Evolutionary conservation across 2,797 vertebrate genomes (phyloP).

Genomic region (Tragelaphus eurycerus): DNA sequence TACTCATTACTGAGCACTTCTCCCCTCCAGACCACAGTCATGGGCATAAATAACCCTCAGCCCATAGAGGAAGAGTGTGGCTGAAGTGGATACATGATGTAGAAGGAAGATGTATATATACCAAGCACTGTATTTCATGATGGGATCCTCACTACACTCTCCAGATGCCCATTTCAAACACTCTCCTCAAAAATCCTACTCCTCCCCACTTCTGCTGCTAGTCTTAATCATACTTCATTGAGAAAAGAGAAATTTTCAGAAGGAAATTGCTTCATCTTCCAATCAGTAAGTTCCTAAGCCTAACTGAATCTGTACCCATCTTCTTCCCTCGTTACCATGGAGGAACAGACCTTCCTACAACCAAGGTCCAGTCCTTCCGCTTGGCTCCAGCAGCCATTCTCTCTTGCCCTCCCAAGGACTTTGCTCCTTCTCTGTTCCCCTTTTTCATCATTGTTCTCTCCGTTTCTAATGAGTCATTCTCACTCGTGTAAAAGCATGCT

Average conservation of each 20-base stretch:
- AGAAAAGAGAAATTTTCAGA: neutral
- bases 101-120: neutral
- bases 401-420: neutral
- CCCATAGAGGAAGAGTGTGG: neutral
- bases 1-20: conserved; percentile 12
- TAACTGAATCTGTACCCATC: neutral
- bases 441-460: neutral
- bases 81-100: neutral
- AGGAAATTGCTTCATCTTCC: neutral
- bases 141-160: neutral
- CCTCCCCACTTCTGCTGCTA: neutral
- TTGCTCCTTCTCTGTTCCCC: neutral
- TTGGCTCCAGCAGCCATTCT: neutral
- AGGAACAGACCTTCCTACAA: neutral
- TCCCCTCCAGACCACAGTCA: neutral
- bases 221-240: neutral
- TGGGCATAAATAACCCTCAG: neutral
- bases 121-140: neutral
- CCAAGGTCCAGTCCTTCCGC: neutral
- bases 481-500: neutral
- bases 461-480: neutral
- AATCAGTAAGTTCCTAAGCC: neutral
- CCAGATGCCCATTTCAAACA: neutral
- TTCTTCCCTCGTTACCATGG: neutral
- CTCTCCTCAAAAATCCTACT: neutral